Percentiles rank a stretch among this genome's conserved stretches.
Evolutionary conservation across 2,888 invertebrate genomes (phyloP).

Genomic region (Phlogophora meticulosa): DNA sequence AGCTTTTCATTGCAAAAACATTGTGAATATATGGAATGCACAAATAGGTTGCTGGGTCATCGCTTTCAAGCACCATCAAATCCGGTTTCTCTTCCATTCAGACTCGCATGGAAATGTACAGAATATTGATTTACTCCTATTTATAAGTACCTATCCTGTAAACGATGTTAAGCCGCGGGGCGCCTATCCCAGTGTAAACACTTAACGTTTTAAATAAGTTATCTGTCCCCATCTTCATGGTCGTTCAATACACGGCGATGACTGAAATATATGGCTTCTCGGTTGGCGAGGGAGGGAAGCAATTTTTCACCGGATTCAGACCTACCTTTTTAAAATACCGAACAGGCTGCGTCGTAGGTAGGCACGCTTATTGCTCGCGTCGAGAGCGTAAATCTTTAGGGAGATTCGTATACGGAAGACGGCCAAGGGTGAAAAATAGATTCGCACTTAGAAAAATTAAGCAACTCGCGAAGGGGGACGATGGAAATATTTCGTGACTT

Average conservation of each 20-base stretch:
- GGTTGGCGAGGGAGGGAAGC: conserved; percentile 79
- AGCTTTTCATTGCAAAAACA: conserved; percentile 22
- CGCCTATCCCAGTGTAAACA: conserved; percentile 69
- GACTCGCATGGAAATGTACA: conserved; percentile 36
- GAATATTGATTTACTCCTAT: conserved; percentile 39
- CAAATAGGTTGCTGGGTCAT: conserved; percentile 10
- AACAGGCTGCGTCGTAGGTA: conserved; percentile 79
- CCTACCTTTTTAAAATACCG: conserved; percentile 88
- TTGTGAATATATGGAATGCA: neutral
- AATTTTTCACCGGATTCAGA: conserved; percentile 88
- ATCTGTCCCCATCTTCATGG: conserved; percentile 81
- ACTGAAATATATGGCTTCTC: conserved; percentile 83
- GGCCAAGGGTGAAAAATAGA: conserved; percentile 85
- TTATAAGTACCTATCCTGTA: conserved; percentile 33
- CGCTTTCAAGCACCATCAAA: conserved; percentile 26
- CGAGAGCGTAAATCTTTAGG: conserved; percentile 85
- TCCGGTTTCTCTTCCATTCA: conserved; percentile 28
- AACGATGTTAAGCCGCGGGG: conserved; percentile 60
- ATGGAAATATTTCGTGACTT: conserved; percentile 62
- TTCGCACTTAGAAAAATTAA: conserved; percentile 88
- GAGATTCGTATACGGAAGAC: conserved; percentile 77
- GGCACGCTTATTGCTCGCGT: conserved; percentile 86
- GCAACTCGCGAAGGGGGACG: conserved; percentile 70
- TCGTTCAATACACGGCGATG: conserved; percentile 82
- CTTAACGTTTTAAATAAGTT: conserved; percentile 80